Conservation (phyloP, 2,797 vertebrate genomes). For the Platalea minor region DNA sequence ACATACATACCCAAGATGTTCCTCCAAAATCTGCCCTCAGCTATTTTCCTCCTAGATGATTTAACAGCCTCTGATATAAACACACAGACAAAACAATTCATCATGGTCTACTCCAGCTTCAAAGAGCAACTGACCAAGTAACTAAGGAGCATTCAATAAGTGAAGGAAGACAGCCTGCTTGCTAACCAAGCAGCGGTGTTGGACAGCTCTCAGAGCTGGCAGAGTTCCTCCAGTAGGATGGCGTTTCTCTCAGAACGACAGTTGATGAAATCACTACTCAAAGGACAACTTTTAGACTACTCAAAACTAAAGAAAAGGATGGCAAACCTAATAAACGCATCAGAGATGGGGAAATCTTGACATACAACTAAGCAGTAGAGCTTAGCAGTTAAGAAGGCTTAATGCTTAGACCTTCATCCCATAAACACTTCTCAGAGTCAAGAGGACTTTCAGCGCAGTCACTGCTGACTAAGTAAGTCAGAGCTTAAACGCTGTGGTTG, state of each 20-base stretch:
- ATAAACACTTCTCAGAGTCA: neutral
- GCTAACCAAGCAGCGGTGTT: neutral
- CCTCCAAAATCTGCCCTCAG: neutral
- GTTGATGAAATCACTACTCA: neutral
- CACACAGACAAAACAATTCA: neutral
- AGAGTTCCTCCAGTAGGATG: neutral
- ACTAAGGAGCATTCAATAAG: neutral
- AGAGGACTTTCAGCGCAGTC: neutral
- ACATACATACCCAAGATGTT: neutral
- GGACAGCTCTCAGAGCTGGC: slow-evolving; percentile 16
- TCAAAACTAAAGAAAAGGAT: neutral
- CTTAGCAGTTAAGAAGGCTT: slow-evolving; percentile 25
- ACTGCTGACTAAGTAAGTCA: neutral
- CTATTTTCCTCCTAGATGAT: neutral
- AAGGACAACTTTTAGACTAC: neutral
- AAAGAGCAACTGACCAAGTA: neutral
- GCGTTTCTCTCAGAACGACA: neutral
- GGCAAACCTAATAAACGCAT: neutral
- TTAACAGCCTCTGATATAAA: neutral
- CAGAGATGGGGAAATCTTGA: neutral
- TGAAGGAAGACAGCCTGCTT: neutral
- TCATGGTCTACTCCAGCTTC: neutral
- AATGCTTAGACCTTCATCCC: slow-evolving; percentile 17
- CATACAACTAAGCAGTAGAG: neutral
- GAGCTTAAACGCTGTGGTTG: neutral